Evolutionary conservation across 2,113 vertebrate genomes (phyloP).

Genomic region (Ciconia boyciana): DNA sequence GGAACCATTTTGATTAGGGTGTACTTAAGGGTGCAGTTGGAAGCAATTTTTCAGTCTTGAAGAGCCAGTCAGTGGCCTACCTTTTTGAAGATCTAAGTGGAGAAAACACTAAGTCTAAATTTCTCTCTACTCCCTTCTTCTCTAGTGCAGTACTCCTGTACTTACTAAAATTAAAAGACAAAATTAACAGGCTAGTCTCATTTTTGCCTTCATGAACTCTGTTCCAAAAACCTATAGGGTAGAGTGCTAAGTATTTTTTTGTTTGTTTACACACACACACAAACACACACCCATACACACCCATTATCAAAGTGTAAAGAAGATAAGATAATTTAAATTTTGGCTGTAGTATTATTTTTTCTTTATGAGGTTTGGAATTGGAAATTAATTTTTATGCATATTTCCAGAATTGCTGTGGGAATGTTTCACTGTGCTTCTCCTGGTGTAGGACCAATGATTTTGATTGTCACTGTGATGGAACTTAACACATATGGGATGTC

Average conservation of each 20-base stretch:
- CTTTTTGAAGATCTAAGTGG: background rate
- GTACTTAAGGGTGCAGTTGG: background rate
- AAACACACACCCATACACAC: background rate
- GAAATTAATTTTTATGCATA: background rate
- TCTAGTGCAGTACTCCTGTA: background rate
- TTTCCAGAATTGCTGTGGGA: background rate
- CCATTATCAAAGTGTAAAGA: background rate
- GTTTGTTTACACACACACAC: background rate
- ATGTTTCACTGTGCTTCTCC: background rate
- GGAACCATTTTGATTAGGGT: background rate
- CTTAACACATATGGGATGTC: rapidly evolving
- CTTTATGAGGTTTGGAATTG: background rate
- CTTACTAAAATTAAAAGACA: background rate
- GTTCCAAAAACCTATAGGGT: background rate
- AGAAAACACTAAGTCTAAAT: background rate
- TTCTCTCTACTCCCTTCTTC: background rate
- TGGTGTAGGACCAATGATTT: background rate
- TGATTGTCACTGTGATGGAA: background rate
- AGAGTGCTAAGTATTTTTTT: background rate
- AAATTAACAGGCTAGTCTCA: background rate
- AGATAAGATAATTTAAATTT: background rate
- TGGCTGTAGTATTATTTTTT: background rate
- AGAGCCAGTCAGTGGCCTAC: background rate
- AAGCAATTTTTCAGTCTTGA: background rate
- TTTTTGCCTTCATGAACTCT: background rate